Conservation (phyloP, 2,113 vertebrate species). For the Chitala chitala region DNA sequence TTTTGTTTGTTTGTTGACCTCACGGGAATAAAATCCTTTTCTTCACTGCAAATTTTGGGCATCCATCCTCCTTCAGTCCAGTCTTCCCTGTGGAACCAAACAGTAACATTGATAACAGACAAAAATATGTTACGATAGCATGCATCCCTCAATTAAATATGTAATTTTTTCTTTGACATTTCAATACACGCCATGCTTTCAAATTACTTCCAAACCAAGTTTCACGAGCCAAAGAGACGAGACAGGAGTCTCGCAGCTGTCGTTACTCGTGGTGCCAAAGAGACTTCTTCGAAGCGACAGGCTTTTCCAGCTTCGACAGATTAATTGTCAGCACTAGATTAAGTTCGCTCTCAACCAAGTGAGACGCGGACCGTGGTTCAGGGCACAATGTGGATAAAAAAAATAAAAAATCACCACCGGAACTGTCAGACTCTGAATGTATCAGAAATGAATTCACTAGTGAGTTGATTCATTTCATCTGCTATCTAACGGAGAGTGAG, state of each 20-base stretch:
- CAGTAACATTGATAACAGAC: too few species aligned
- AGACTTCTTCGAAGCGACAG: constrained; percentile 35
- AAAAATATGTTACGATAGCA: too few species aligned
- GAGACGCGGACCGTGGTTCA: constrained; percentile 27
- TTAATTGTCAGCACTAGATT: constrained; percentile 60
- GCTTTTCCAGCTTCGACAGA: constrained; percentile 49
- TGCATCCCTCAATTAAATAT: too few species aligned
- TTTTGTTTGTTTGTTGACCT: too few species aligned
- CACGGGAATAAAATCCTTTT: too few species aligned
- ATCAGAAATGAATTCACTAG: constrained; percentile 15
- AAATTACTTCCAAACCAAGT: not conserved
- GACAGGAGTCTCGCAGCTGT: constrained; percentile 5
- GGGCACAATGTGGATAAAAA: not conserved
- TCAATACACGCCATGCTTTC: not conserved
- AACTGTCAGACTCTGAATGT: not conserved
- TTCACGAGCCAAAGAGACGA: not conserved
- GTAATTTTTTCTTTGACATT: not conserved
- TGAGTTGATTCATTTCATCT: constrained; percentile 5
- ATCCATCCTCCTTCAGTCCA: too few species aligned
- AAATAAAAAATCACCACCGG: constrained; percentile 3
- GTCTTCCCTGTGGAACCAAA: too few species aligned
- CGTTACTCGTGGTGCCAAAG: constrained; percentile 33
- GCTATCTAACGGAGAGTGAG: not conserved
- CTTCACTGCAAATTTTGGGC: too few species aligned
- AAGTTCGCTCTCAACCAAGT: constrained; percentile 35